Base-by-base conservation (phyloP, 2,797 vertebrate species). In the Gobionotothen gibberifrons region DNA sequence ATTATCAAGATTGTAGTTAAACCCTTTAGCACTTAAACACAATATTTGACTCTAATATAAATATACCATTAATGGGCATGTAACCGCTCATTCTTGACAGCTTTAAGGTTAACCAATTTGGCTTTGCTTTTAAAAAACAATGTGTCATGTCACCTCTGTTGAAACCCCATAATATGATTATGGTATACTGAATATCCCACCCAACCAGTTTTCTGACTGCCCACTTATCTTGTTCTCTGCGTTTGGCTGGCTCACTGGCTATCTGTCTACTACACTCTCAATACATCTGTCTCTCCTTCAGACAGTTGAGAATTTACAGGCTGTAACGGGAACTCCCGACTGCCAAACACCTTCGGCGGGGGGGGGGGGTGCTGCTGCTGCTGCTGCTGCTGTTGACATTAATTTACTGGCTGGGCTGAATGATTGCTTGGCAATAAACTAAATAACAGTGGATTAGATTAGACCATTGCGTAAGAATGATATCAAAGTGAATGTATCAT, bases 371-470 rank as follows among this genome's bases (percentile, higher is more conserved):
- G 21, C 21, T 2, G n/a, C n/a, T n/a, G n/a, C n/a, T n/a, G n/a
- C n/a, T 22, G 22, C 22, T 22, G 26, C 54, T 21, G 36, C 63
- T 52, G 54, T 60, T 65, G 51, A 77, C 49, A 55, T 32, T 36
- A 78, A 72, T 59, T 44, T 73, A 53, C 54, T 63, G 39, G 40
- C 40, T 58, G 46, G 76, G 78, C 78, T 65, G 69, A 78, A 52
- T 65, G 61, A 75, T 12, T 44, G 46, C 22, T 17, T 42, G 16
- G 44, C 46, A 46, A 78, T 53, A 72, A 77, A 73, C 48, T 68
- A 77, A 76, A 74, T 32, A 56, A 51, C 60, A 44, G 40, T 49
- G 52, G 66, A 53, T 76, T 36, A 19, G 66, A 53, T 76, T 36
- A 19, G 48, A 69, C 58, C 0, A 2, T 36, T 47, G 53, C 54